Conservation (phyloP, 2,888 invertebrate genomes). For the Spodoptera littoralis region DNA sequence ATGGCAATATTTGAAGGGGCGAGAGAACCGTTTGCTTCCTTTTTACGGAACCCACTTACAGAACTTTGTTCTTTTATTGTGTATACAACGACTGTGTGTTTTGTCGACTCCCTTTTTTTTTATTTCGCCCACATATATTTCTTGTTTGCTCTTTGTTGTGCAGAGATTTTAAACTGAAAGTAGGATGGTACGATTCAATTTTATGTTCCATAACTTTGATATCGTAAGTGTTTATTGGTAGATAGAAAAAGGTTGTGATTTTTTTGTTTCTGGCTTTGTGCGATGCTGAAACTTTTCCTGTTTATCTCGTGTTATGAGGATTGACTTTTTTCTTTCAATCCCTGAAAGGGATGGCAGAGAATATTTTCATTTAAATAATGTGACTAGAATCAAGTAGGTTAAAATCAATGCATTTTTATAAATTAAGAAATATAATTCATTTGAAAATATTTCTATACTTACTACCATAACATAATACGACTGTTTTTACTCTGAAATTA, state of each 20-base stretch:
- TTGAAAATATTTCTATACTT: no score
- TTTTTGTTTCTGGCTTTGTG: not conserved
- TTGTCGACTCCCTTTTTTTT: constrained; percentile 49
- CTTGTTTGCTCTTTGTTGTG: constrained; percentile 23
- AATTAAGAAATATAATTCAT: no score
- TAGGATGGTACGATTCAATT: constrained; percentile 18
- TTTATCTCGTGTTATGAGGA: no score
- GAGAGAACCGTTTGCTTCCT: constrained; percentile 69
- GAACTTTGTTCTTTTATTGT: constrained; percentile 67
- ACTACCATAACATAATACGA: no score
- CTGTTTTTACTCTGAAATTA: no score
- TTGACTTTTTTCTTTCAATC: no score
- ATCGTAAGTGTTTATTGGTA: constrained; percentile 7
- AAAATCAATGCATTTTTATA: no score
- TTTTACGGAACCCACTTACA: constrained; percentile 68
- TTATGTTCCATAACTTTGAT: constrained; percentile 18
- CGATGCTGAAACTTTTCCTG: not conserved
- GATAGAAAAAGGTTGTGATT: not conserved
- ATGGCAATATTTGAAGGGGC: constrained; percentile 68
- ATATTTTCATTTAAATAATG: no score
- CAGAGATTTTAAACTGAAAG: constrained; percentile 33
- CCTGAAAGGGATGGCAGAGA: no score
- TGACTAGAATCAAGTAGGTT: no score
- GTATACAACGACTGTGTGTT: constrained; percentile 60
- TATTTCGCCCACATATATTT: constrained; percentile 31